Percentiles rank a stretch among this genome's conserved stretches.
These are phyloP conservation scores for Teinopalpus imperialis DNA, from an alignment of 2,888 invertebrate genomes.

Conservation along the genomic window DNA sequence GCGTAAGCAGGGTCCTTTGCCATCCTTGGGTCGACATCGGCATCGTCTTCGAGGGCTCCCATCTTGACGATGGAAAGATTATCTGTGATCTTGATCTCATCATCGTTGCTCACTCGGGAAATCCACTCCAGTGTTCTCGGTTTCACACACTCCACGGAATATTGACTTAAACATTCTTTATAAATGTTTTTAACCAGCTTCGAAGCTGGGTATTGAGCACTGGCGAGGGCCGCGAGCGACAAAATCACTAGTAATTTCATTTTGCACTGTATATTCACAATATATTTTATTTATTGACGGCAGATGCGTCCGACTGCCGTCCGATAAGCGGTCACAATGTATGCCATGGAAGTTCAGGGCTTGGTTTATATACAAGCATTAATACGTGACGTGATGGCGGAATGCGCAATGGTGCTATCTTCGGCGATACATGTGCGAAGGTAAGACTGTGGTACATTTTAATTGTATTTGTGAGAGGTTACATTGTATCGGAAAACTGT, in stretches of 20 bases:
- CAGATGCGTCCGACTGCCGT: conserved; percentile 72
- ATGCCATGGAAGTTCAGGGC: conserved; percentile 71
- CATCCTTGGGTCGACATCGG: conserved; percentile 67
- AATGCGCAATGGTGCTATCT: conserved; percentile 62
- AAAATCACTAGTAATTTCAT: conserved; percentile 73
- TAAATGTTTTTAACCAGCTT: conserved; percentile 85
- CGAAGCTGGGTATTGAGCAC: conserved; percentile 80
- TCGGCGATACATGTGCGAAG: conserved; percentile 47
- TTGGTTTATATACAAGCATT: conserved; percentile 82
- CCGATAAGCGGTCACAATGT: conserved; percentile 71
- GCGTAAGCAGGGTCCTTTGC: conserved; percentile 79
- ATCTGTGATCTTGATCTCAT: conserved; percentile 88
- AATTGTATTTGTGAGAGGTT: conserved; percentile 55
- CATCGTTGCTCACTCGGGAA: conserved; percentile 84
- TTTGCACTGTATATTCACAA: conserved; percentile 54
- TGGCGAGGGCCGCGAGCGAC: conserved; percentile 57
- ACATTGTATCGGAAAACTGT: conserved; percentile 65
- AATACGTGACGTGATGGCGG: conserved; percentile 74
- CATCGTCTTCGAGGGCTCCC: conserved; percentile 64
- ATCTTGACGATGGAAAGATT: conserved; percentile 88
- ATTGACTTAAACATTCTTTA: conserved; percentile 85
- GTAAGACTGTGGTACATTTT: conserved; percentile 59
- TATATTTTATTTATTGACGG: conserved; percentile 48
- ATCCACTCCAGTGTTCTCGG: conserved; percentile 90
- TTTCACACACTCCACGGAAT: conserved; percentile 87